These are phyloP conservation scores for Stegostoma tigrinum DNA, from an alignment of 2,113 vertebrate genomes.

Conservation along the genomic window DNA sequence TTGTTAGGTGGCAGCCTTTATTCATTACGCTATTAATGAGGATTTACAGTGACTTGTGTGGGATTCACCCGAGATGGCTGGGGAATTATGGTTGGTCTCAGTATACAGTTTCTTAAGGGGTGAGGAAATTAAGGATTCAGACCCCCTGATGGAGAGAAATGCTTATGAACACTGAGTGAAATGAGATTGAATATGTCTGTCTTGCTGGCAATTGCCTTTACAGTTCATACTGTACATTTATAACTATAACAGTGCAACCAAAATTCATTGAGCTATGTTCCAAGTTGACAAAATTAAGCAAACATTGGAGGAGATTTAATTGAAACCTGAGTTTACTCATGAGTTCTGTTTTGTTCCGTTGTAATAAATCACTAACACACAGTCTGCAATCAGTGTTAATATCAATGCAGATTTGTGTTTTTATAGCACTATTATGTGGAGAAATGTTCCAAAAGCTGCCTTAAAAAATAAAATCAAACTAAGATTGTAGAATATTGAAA, in stretches of 20 bases:
- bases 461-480: background rate
- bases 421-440: background rate
- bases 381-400: background rate
- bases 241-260: background rate
- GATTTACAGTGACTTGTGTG: background rate
- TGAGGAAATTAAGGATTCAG: background rate
- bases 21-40: background rate
- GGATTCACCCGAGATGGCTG: background rate
- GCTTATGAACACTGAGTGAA: background rate
- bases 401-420: background rate
- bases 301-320: background rate
- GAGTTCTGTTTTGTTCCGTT: background rate
- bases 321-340: background rate
- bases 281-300: background rate
- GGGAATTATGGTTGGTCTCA: background rate
- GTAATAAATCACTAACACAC: background rate
- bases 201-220: background rate
- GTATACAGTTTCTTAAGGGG: background rate
- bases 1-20: background rate
- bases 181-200: background rate
- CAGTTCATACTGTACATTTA: background rate
- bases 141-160: background rate
- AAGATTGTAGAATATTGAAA: background rate
- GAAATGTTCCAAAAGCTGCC: background rate
- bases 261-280: background rate